Base-by-base conservation (phyloP, 2,888 invertebrate species). In the Stegophylla sp. region DNA sequence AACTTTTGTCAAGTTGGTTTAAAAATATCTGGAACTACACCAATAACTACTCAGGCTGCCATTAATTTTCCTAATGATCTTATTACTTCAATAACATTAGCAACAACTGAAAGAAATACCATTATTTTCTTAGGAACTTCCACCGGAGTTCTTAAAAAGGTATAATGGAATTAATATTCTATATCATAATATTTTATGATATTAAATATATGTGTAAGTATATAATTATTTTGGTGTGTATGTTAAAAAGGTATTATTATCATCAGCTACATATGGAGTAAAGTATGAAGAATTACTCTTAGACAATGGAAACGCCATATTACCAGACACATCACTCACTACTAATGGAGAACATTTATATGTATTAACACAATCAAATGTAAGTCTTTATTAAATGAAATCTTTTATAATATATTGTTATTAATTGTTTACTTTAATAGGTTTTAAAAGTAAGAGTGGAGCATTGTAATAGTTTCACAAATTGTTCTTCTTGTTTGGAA, bases 121-220 rank as follows among this genome's bases (percentile, higher is more conserved):
- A 92, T 98, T 82, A 96, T 95, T 34, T 97, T 98, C 88, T 89
- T 97, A 71, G 98, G 98, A 45, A 97, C 97, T 0, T 91, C 90
- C 84, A 90, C 91, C 83, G 98, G 98, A 41, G 87, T 88, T 72
- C 88, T 98, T 72, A 95, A 95, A 86, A 98, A 98, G 89, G 94
- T 90, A 86, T 85, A 85, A 81, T 56, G 34, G 51, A 51, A 56
- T 64, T 59, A 28, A n/a, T n/a, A n/a, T n/a, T n/a, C n/a, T n/a
- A n/a, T n/a, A 34, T 34, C 34, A 34, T 34, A 5, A 5, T 34
- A 34, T 34, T 34, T 34, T 34, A 34, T 34, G 7, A 66, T 53
- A 66, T 82, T 67, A 48, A 71, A 13, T 61, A n/a, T 63, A 1
- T 74, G 3, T 74, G 20, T 45, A 53, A 12, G 5, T 5, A 9